These are phyloP conservation scores for Drosophila hydei DNA, from an alignment of 1,140 invertebrate species.

Conservation along the genomic window DNA sequence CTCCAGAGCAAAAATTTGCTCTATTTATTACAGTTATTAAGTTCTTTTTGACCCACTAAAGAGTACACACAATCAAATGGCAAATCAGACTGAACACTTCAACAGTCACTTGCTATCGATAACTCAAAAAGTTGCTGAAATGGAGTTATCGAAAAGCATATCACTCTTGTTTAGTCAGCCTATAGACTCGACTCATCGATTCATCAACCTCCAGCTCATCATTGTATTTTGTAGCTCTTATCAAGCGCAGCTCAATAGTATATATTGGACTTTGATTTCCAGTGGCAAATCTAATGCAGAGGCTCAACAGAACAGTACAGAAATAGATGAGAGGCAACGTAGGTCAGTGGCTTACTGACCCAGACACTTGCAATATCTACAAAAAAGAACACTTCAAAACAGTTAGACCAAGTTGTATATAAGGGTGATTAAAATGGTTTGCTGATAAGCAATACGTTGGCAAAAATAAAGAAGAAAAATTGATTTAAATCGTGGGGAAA, in stretches of 20 bases:
- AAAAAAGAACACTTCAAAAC: not conserved
- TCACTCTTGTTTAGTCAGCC: too few species aligned
- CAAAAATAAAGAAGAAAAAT: not conserved
- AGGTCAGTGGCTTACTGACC: constrained; percentile 27
- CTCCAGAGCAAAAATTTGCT: too few species aligned
- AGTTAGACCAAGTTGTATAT: not conserved
- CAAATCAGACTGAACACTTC: too few species aligned
- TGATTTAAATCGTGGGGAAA: constrained; percentile 25
- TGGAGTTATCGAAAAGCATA: too few species aligned
- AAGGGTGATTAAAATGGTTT: not conserved
- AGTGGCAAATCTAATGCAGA: constrained; percentile 15
- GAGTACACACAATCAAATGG: too few species aligned
- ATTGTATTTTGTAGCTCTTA: not conserved
- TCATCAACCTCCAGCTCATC: too few species aligned
- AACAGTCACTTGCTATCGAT: too few species aligned
- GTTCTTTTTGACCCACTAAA: too few species aligned
- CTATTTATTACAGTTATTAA: too few species aligned
- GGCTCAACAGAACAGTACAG: not conserved
- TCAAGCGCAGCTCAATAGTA: not conserved
- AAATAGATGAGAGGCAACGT: not conserved
- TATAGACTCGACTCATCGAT: too few species aligned
- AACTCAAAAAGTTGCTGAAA: too few species aligned
- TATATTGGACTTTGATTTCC: constrained; percentile 24
- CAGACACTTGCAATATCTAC: constrained; percentile 2
- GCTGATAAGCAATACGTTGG: constrained; percentile 13